phyloP scores from a whole-genome alignment of 2,113 vertebrate genomes.

The Rhynchomys soricoides region DNA sequence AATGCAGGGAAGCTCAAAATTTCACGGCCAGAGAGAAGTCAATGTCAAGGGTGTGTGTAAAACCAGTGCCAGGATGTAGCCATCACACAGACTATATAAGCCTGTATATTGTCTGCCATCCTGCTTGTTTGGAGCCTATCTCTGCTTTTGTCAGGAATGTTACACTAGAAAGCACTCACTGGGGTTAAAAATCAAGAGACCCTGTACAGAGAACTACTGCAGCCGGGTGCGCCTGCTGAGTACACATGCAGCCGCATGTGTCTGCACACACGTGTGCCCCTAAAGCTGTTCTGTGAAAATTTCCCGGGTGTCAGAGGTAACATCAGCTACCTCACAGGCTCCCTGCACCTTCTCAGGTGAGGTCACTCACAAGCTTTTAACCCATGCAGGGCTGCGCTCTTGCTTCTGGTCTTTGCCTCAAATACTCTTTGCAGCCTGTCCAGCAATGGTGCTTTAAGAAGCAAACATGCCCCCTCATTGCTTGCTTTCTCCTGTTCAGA shows the following conservation, averaged over 20 bases:
- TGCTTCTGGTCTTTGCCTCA: background rate
- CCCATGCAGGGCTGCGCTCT: background rate
- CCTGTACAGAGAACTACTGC: background rate
- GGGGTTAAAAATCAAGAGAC: background rate
- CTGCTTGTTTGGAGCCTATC: background rate
- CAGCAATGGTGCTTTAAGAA: background rate
- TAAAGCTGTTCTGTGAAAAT: background rate
- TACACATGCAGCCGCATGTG: background rate
- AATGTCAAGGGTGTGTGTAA: background rate
- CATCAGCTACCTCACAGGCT: background rate
- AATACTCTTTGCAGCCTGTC: background rate
- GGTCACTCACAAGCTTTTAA: constrained; percentile 62
- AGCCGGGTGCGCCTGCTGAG: background rate
- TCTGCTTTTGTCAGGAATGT: background rate
- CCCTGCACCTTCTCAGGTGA: constrained; percentile 56
- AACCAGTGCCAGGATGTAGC: background rate
- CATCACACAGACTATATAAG: too few relatives aligned
- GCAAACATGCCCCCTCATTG: background rate
- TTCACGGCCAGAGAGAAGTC: background rate
- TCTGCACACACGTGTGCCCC: background rate
- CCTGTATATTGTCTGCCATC: background rate
- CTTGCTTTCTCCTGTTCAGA: background rate
- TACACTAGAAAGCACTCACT: background rate
- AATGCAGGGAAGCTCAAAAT: background rate
- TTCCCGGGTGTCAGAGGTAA: background rate